phyloP scores from a whole-genome alignment of 2,888 invertebrate genomes.

The Caenorhabditis parvicauda region DNA sequence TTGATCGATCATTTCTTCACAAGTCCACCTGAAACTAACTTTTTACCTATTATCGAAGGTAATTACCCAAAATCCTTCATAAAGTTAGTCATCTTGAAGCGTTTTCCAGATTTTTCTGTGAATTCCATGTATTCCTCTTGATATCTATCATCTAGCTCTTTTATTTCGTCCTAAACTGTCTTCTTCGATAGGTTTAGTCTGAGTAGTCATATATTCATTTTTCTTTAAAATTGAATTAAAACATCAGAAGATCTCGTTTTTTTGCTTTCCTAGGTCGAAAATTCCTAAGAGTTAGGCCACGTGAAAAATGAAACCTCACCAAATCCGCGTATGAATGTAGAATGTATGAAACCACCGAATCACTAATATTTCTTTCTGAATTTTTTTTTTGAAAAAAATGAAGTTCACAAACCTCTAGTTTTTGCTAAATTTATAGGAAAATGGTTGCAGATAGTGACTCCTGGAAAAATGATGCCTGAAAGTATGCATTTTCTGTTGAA shows the following conservation, averaged over 20 bases:
- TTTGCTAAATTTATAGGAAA: slow-evolving; percentile 9
- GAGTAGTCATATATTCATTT: too few species aligned
- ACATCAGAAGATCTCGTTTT: too few species aligned
- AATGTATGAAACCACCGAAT: slow-evolving; percentile 20
- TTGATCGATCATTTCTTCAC: slow-evolving; percentile 32
- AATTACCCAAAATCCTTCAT: slow-evolving; percentile 22
- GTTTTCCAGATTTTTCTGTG: not conserved
- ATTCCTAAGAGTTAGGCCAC: too few species aligned
- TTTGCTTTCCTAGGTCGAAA: too few species aligned
- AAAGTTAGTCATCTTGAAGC: slow-evolving; percentile 22
- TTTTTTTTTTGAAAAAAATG: too few species aligned
- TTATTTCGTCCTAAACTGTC: not conserved
- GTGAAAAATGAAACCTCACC: too few species aligned
- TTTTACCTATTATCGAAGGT: not conserved
- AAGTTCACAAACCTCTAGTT: not conserved
- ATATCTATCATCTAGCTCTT: not conserved
- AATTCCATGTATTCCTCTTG: slow-evolving; percentile 8
- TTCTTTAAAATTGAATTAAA: too few species aligned
- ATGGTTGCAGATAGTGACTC: slow-evolving; percentile 22
- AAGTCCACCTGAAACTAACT: slow-evolving; percentile 21
- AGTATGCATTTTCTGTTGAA: too few species aligned
- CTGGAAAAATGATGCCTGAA: too few species aligned
- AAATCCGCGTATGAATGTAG: slow-evolving; percentile 12
- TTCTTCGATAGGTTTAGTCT: too few species aligned
- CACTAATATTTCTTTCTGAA: slow-evolving; percentile 29